phyloP scores from a whole-genome alignment of 2,888 invertebrate species.

The Yponomeuta plumbellus region DNA sequence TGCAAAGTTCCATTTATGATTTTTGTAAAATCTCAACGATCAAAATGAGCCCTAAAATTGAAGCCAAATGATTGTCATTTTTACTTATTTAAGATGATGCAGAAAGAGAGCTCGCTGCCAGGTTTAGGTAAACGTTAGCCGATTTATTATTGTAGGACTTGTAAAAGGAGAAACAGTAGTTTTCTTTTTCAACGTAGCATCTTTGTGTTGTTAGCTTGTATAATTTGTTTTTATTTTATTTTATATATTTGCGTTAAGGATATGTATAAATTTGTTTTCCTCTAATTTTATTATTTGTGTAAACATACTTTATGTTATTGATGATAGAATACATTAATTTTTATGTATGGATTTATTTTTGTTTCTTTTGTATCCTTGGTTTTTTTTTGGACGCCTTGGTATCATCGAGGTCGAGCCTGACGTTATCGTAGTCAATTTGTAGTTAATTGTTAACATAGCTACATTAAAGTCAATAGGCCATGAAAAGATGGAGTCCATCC shows the following conservation, averaged over 20 bases:
- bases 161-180: conserved; percentile 69
- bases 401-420: background rate
- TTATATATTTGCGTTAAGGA: conserved; percentile 65
- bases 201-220: conserved; percentile 71
- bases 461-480: no score
- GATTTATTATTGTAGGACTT: conserved; percentile 61
- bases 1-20: conserved; percentile 10
- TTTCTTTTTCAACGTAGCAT: conserved; percentile 59
- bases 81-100: conserved; percentile 42
- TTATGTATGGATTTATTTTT: conserved; percentile 71
- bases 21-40: conserved; percentile 18
- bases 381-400: conserved; percentile 27
- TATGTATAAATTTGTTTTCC: conserved; percentile 76
- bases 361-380: conserved; percentile 50
- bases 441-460: no score
- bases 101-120: conserved; percentile 45
- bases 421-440: background rate
- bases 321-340: conserved; percentile 76
- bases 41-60: conserved; percentile 54
- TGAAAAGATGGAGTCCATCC: no score
- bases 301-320: conserved; percentile 75
- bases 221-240: conserved; percentile 64
- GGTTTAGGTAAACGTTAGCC: conserved; percentile 35
- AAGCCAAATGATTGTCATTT: conserved; percentile 60
- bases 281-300: conserved; percentile 74